Conservation (phyloP, 53 echinoderm and acorn worm genomes). For the Henricia sp. region DNA sequence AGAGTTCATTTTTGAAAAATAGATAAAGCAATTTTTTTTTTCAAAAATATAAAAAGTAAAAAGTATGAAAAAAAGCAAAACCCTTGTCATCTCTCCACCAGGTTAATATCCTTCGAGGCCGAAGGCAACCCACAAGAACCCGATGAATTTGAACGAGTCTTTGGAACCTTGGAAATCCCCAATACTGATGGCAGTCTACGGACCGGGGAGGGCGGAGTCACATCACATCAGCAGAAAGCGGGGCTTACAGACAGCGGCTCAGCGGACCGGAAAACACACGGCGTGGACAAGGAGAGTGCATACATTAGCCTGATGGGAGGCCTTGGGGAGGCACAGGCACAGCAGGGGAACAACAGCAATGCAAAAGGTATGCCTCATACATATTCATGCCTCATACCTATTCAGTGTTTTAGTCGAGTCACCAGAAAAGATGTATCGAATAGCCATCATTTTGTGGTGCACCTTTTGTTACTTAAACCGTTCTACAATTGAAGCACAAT, state of each 20-base stretch:
- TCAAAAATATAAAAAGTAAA: too few species aligned
- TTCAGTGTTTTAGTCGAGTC: too few species aligned
- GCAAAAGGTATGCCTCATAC: conserved; percentile 12
- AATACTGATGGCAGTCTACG: conserved; percentile 20
- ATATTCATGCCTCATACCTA: too few species aligned
- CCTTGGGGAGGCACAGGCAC: conserved; percentile 42
- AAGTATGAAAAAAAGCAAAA: too few species aligned
- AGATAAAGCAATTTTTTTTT: too few species aligned
- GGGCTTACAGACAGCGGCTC: conserved; percentile 28
- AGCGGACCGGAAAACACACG: conserved; percentile 11
- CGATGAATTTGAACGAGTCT: conserved; percentile 70
- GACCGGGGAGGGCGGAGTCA: background rate
- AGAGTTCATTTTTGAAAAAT: too few species aligned
- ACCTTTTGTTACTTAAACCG: too few species aligned
- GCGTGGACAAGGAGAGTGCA: conserved; percentile 65
- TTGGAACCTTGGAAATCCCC: conserved; percentile 52
- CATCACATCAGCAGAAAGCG: background rate
- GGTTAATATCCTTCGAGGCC: conserved; percentile 94
- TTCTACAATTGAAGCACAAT: too few species aligned
- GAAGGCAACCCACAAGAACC: conserved; percentile 49
- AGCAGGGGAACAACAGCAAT: conserved; percentile 59
- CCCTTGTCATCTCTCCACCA: background rate
- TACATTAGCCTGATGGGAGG: conserved; percentile 87
- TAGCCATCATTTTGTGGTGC: too few species aligned
- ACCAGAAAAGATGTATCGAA: too few species aligned